Evolutionary conservation across 2,797 vertebrate species (phyloP).

Genomic region (Eleutherodactylus coqui): DNA sequence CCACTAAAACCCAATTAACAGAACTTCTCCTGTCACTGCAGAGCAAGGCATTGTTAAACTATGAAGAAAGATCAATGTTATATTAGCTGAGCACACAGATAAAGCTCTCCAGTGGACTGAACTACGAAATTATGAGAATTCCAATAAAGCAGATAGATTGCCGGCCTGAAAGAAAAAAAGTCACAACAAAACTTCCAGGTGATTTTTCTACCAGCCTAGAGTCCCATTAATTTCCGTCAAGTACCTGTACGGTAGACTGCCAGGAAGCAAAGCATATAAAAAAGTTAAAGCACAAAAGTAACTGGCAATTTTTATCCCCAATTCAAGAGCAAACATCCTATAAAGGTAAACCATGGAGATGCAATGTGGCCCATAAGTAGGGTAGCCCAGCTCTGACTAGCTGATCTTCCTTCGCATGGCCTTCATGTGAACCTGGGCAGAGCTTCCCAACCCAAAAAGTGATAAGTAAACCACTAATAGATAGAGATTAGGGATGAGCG

Average conservation of each 20-base stretch:
- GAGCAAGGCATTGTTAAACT: constrained; percentile 7
- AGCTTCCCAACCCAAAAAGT: too few relatives aligned
- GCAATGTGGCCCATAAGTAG: too few relatives aligned
- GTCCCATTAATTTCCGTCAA: neutral
- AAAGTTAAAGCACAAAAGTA: neutral
- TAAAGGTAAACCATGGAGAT: neutral
- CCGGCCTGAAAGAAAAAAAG: neutral
- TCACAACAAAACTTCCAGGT: neutral
- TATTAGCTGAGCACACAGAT: constrained; percentile 30
- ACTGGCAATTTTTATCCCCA: neutral
- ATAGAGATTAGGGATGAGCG: too few relatives aligned
- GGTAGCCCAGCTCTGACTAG: too few relatives aligned
- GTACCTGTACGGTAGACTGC: too few relatives aligned
- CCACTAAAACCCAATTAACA: constrained; percentile 8
- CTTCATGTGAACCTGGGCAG: too few relatives aligned
- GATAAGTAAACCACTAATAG: too few relatives aligned
- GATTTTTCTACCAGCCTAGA: neutral
- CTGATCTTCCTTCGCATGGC: too few relatives aligned
- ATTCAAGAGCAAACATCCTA: neutral
- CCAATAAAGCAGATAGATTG: constrained; percentile 24
- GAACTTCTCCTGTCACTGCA: neutral
- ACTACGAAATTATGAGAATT: constrained; percentile 16
- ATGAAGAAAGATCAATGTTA: constrained; percentile 34
- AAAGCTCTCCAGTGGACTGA: constrained; percentile 29
- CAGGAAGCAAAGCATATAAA: neutral